Base-by-base conservation (phyloP, 2,113 vertebrate species). In the Grantiella picta region DNA sequence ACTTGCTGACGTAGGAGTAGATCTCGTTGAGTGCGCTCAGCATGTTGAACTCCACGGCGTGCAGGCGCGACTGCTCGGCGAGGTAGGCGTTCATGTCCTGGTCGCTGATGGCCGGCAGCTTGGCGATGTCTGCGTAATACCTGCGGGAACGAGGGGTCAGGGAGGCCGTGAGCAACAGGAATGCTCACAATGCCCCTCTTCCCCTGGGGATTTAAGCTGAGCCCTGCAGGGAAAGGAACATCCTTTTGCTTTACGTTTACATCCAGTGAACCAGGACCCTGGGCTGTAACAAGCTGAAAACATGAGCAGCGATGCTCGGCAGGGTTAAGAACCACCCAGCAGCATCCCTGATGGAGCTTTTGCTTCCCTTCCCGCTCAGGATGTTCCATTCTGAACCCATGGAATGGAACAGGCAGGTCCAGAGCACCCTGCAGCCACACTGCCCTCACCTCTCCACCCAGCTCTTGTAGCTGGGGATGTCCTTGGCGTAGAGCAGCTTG, bases 11-110 rank as follows among this genome's bases (percentile, higher is more conserved):
- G 2, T 99, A 99, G 21, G 99, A 99, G 97, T 99, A 99, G 98
- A 99, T 99, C 98, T 99, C 99, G 2, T 99, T 99, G 97, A 99
- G 98, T 0, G 99, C 99, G 0, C 99, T 99, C 82, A 99, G 98
- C 99, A 99, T 99, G 98, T 99, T 99, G 98, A 99, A 99, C 97
- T 99, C 99, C 11, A 97, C 95, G 5, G 98, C 98, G 86, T 99
- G 99, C 82, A 99, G 98, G 71, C 99, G 98, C 6, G 99, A 99
- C 97, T 99, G 99, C 96, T 99, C 99, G 1, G 99, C 99, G 95
- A 99, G 98, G 98, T 99, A 99, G 69, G 99, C 99, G 3, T 99
- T 99, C 99, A 99, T 99, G 97, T 99, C 99, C 97, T 99, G 99
- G 98, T 99, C 99, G 3, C 99, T 99, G 97, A 99, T 99, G 96